These are phyloP conservation scores for Arrhopalites spinosus DNA, from an alignment of 2,888 invertebrate species.

Conservation along the genomic window DNA sequence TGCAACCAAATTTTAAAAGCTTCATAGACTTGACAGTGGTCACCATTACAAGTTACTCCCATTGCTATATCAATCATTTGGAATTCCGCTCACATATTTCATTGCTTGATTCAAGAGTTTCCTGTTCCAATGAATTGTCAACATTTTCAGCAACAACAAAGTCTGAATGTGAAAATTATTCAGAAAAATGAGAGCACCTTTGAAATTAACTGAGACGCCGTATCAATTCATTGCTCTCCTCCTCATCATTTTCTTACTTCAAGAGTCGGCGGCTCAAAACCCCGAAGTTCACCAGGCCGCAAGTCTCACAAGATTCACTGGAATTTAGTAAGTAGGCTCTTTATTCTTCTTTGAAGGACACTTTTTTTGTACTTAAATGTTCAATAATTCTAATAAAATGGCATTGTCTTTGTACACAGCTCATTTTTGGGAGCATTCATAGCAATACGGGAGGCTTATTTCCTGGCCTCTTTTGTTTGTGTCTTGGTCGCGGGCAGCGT, in stretches of 20 bases:
- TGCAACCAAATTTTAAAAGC: background rate
- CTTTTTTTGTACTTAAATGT: background rate
- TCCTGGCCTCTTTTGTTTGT: constrained; percentile 48
- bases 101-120: no score
- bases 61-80: no score
- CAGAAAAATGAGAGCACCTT: background rate
- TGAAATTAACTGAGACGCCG: background rate
- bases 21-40: background rate
- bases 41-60: no score
- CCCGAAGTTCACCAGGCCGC: constrained; percentile 56
- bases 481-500: constrained; percentile 54
- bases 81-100: no score
- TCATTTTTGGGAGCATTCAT: constrained; percentile 54
- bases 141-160: no score
- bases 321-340: constrained; percentile 53
- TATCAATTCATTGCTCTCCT: background rate
- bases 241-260: background rate
- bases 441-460: constrained; percentile 53
- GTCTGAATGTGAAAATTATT: background rate
- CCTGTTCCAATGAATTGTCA: no score
- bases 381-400: no score
- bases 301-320: constrained; percentile 48
- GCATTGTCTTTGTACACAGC: constrained; percentile 32
- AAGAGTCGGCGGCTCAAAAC: constrained; percentile 40
- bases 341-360: no score